phyloP scores from a whole-genome alignment of 1,140 invertebrate genomes.

The Drosophila virilis region DNA sequence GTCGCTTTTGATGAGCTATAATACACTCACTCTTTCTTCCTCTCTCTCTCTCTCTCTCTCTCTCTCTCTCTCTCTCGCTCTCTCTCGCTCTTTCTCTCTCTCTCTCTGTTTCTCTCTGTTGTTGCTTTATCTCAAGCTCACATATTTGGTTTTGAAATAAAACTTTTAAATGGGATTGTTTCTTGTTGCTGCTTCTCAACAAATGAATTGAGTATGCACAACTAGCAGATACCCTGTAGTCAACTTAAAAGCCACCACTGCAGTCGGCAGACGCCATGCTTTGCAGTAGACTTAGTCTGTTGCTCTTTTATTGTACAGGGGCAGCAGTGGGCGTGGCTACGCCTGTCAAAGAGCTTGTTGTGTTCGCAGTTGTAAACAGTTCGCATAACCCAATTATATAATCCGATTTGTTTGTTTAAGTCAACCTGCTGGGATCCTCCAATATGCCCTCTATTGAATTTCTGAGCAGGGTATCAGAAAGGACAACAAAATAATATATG shows the following conservation, averaged over 20 bases:
- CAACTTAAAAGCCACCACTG: too few species aligned
- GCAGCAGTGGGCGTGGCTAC: too few species aligned
- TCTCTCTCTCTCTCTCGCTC: not conserved
- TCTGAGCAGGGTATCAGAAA: slow-evolving; percentile 5
- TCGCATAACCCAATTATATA: too few species aligned
- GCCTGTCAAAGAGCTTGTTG: too few species aligned
- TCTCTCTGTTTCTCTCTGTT: not conserved
- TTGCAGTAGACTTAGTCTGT: too few species aligned
- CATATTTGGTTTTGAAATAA: slow-evolving; percentile 1
- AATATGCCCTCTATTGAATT: not conserved
- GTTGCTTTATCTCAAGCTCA: not conserved
- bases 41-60: not conserved
- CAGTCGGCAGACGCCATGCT: too few species aligned
- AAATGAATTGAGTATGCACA: too few species aligned
- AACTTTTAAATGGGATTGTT: slow-evolving; percentile 16
- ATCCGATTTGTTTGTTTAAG: too few species aligned
- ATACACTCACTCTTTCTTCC: not conserved
- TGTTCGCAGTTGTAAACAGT: too few species aligned
- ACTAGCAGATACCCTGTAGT: slow-evolving; percentile 2
- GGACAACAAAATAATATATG: slow-evolving; percentile 16
- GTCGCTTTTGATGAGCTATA: not conserved
- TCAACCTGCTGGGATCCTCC: too few species aligned
- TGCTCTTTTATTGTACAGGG: too few species aligned
- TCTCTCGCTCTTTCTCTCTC: not conserved
- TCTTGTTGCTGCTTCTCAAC: not conserved